Evolutionary conservation across 2,888 invertebrate species (phyloP).

Genomic region (Euplagia quadripunctaria): DNA sequence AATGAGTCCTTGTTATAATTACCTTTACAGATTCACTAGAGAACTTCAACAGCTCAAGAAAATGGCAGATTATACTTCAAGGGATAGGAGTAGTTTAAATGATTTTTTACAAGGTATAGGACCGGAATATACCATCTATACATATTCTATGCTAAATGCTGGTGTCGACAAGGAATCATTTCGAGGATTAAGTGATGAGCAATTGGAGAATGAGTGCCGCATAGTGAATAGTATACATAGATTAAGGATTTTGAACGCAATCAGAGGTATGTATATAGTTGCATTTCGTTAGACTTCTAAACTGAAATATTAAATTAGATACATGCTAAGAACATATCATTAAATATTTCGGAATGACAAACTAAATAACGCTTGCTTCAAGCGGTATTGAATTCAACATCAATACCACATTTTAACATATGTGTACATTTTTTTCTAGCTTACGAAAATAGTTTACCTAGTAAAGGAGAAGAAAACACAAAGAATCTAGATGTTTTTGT

Average conservation of each 20-base stretch:
- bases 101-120: constrained; percentile 94
- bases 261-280: constrained; percentile 87
- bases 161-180: constrained; percentile 97
- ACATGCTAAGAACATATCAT: no score
- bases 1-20: neutral
- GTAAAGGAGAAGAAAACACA: constrained; percentile 91
- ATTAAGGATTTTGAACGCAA: constrained; percentile 95
- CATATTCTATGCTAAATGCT: constrained; percentile 98
- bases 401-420: neutral
- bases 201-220: constrained; percentile 95
- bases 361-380: neutral
- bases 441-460: constrained; percentile 89
- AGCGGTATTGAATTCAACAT: no score
- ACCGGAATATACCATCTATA: constrained; percentile 97
- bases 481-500: constrained; percentile 99
- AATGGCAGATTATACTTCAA: constrained; percentile 98
- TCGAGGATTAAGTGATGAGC: constrained; percentile 95
- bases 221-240: constrained; percentile 98
- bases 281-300: neutral
- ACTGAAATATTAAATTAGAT: no score
- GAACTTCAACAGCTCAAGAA: constrained; percentile 97
- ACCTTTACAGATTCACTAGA: constrained; percentile 92
- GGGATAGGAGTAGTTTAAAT: constrained; percentile 96
- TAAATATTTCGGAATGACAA: neutral
- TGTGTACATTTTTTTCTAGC: constrained; percentile 71